A percentile compares a stretch with the other conserved stretches of the same genome.
Evolutionary conservation across 2,797 vertebrate species (phyloP).

Genomic region (Prionace glauca): DNA sequence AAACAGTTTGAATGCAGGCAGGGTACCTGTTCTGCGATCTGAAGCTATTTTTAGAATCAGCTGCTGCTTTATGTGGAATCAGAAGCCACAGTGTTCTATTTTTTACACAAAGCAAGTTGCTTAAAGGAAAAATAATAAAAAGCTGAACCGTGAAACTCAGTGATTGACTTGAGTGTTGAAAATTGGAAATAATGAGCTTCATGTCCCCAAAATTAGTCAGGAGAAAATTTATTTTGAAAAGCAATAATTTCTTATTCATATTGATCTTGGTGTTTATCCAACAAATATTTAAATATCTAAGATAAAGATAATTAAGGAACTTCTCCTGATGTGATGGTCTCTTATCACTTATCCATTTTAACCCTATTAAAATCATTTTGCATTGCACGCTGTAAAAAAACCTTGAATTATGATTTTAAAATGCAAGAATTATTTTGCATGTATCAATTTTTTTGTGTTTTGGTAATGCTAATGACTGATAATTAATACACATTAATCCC

Average conservation of each 20-base stretch:
- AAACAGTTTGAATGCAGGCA: constrained; percentile 64
- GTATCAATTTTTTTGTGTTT: not conserved
- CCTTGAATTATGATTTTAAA: constrained; percentile 12
- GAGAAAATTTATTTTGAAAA: not conserved
- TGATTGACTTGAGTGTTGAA: not conserved
- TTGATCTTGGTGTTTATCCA: not conserved
- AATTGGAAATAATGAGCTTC: not conserved
- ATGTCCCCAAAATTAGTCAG: not conserved
- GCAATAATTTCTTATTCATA: not conserved
- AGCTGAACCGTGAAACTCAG: not conserved
- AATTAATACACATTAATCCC: not conserved
- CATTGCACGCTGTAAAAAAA: not conserved
- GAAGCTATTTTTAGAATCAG: constrained; percentile 78
- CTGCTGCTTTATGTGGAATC: constrained; percentile 80
- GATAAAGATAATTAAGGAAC: not conserved
- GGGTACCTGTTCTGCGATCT: constrained; percentile 60
- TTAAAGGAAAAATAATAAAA: constrained; percentile 28
- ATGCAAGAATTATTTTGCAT: constrained; percentile 12
- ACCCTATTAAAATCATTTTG: not conserved
- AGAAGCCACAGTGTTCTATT: constrained; percentile 68
- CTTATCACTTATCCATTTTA: not conserved
- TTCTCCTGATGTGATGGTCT: not conserved
- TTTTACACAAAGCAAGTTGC: constrained; percentile 49
- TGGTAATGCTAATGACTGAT: not conserved
- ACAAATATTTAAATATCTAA: not conserved